Evolutionary conservation across 1,140 invertebrate genomes (phyloP).

Genomic region (Phocides pigmalion): DNA sequence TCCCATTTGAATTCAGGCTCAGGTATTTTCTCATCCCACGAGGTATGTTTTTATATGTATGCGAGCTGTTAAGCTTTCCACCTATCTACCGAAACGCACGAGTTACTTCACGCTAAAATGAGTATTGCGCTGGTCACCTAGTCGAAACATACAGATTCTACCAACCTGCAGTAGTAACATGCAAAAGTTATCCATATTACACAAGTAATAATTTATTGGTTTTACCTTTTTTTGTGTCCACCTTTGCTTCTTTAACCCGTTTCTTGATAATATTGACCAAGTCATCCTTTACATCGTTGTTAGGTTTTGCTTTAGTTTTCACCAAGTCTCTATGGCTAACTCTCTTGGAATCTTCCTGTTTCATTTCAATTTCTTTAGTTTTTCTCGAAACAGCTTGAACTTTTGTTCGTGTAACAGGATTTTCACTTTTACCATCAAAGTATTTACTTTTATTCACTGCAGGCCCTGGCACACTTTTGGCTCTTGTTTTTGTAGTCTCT

Average conservation of each 20-base stretch:
- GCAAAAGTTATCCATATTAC: no score
- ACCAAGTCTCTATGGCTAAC: conserved; percentile 69
- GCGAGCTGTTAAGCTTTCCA: no score
- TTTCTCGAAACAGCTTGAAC: conserved; percentile 11
- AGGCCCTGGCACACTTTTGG: conserved; percentile 59
- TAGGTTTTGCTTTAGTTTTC: conserved; percentile 54
- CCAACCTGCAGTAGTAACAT: no score
- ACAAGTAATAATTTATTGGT: conserved; percentile 17
- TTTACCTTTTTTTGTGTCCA: conserved; percentile 51
- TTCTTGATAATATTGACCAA: conserved; percentile 79
- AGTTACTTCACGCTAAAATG: no score
- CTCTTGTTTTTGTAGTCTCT: conserved; percentile 45
- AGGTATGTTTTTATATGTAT: no score
- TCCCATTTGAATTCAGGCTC: no score
- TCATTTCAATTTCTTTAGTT: conserved; percentile 37
- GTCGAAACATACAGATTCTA: no score
- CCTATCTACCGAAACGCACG: no score
- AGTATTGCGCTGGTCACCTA: no score
- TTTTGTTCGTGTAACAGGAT: conserved; percentile 44
- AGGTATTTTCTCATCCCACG: no score
- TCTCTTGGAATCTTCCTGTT: conserved; percentile 56
- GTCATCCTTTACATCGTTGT: conserved; percentile 76
- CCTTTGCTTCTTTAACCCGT: conserved; percentile 75
- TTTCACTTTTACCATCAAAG: conserved; percentile 49
- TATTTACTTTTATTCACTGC: conserved; percentile 65